Percentiles rank a stretch among this genome's conserved stretches.
Evolutionary conservation across 1,140 invertebrate genomes (phyloP).

Genomic region (Aphaenogaster rudis): DNA sequence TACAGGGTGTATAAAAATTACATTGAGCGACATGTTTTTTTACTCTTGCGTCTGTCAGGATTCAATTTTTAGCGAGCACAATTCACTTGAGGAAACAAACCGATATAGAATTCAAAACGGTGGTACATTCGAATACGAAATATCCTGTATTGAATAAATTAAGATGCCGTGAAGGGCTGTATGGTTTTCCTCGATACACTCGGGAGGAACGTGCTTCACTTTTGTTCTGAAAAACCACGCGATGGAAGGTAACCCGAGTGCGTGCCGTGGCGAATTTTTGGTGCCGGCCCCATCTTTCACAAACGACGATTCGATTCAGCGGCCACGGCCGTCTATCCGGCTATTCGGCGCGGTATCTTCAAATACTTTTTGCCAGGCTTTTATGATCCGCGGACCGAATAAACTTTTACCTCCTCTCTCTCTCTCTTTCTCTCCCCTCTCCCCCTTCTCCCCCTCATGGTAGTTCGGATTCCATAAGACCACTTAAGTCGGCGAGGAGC

Average conservation of each 20-base stretch:
- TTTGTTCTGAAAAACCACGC: slow-evolving; percentile 18
- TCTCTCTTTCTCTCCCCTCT: neutral
- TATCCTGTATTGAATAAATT: slow-evolving; percentile 51
- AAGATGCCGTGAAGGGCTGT: neutral
- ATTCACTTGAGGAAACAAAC: slow-evolving; percentile 39
- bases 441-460: slow-evolving; percentile 1
- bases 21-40: neutral
- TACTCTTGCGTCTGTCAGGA: neutral
- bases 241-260: neutral
- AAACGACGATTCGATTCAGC: slow-evolving; percentile 41
- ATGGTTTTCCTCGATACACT: slow-evolving; percentile 37
- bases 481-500: slow-evolving; percentile 60
- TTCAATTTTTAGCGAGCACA: slow-evolving; percentile 41
- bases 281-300: slow-evolving; percentile 25
- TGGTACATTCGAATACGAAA: slow-evolving; percentile 41
- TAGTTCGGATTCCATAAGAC: slow-evolving; percentile 42
- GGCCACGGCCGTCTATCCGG: slow-evolving; percentile 13
- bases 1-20: too few species aligned
- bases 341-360: slow-evolving; percentile 1
- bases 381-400: slow-evolving; percentile 38
- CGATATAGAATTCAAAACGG: slow-evolving; percentile 32
- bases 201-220: slow-evolving; percentile 17
- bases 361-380: slow-evolving; percentile 43
- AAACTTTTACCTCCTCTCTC: slow-evolving; percentile 55
- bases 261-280: slow-evolving; percentile 42